Percentiles rank a stretch among this genome's conserved stretches.
Conservation (phyloP, 2,797 vertebrate genomes). For the Amniataba percoides region DNA sequence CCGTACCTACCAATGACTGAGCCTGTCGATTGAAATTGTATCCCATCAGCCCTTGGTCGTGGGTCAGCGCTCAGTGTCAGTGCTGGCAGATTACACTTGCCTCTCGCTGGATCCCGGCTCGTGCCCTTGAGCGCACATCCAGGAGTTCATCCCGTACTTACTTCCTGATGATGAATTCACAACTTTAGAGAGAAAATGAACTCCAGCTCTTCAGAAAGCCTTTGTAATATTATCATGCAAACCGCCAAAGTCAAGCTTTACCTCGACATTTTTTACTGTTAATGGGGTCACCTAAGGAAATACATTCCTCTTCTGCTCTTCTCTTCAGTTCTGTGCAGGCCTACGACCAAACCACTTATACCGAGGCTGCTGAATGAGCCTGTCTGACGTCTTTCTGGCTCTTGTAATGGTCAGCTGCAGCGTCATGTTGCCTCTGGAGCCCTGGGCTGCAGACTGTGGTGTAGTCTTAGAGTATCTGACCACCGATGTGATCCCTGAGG, state of each 20-base stretch:
- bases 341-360: conserved; percentile 29
- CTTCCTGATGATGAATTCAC: conserved; percentile 67
- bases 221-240: conserved; percentile 54
- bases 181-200: conserved; percentile 66
- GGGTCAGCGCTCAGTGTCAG: conserved; percentile 80
- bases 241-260: conserved; percentile 45
- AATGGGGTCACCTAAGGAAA: conserved; percentile 24
- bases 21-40: conserved; percentile 83
- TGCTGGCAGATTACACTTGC: conserved; percentile 76
- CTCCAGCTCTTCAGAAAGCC: conserved; percentile 61
- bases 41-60: conserved; percentile 78
- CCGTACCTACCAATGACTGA: conserved; percentile 74
- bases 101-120: conserved; percentile 66
- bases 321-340: conserved; percentile 23
- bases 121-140: conserved; percentile 74
- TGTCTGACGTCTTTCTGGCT: conserved; percentile 18
- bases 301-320: conserved; percentile 26
- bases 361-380: conserved; percentile 14
- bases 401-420: conserved; percentile 47
- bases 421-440: conserved; percentile 29
- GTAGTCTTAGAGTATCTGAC: conserved; percentile 47
- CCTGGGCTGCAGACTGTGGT: conserved; percentile 29
- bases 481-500: conserved; percentile 59
- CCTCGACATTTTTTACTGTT: conserved; percentile 28
- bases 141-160: conserved; percentile 69